Evolutionary conservation across 2,888 invertebrate species (phyloP).

Genomic region (Stenodema calcarata): DNA sequence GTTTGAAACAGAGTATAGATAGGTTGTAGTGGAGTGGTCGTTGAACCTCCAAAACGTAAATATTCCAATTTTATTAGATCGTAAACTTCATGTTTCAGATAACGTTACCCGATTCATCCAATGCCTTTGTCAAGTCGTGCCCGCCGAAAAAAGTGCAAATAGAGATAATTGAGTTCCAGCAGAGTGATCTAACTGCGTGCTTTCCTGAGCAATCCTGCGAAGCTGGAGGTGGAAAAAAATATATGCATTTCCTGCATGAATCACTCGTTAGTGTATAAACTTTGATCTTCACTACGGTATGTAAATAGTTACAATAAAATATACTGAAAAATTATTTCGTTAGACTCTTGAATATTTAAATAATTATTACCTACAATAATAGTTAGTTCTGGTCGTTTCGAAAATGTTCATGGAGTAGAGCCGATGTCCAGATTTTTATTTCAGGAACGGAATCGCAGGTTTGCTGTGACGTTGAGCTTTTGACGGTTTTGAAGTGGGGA

Average conservation of each 20-base stretch:
- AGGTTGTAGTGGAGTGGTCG: too few species aligned
- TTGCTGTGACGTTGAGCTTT: background rate
- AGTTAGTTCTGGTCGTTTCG: too few species aligned
- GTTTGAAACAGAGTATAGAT: too few species aligned
- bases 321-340: too few species aligned
- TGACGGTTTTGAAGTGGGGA: background rate
- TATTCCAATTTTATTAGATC: background rate
- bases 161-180: background rate
- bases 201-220: too few species aligned
- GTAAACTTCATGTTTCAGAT: background rate
- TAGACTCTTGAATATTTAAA: too few species aligned
- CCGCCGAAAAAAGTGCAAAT: conserved; percentile 2
- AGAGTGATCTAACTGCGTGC: background rate
- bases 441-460: background rate
- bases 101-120: conserved; percentile 16
- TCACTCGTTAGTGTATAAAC: background rate
- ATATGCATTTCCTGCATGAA: background rate
- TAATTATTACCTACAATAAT: too few species aligned
- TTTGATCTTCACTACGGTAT: background rate
- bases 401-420: too few species aligned
- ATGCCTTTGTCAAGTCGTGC: conserved; percentile 24
- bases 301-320: background rate
- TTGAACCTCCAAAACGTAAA: too few species aligned
- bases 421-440: background rate
- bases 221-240: too few species aligned